Conservation (phyloP, 1,140 invertebrate species). For the Penaeus japonicus region DNA sequence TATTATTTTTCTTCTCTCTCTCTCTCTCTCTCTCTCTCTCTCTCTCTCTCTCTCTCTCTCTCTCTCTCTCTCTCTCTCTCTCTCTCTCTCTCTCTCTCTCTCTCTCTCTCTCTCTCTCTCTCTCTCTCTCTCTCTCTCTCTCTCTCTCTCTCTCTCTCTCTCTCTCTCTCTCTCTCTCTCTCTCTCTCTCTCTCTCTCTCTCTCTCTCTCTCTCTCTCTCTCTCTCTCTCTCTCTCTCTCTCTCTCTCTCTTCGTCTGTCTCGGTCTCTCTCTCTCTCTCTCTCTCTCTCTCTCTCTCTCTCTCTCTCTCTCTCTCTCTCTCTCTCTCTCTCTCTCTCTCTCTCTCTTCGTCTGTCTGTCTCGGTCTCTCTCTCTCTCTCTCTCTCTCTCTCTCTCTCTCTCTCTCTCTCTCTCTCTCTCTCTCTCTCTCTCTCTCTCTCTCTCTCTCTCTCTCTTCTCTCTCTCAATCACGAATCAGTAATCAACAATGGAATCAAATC, state of each 20-base stretch:
- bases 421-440: background rate
- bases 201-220: background rate
- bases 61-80: background rate
- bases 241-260: background rate
- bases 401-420: background rate
- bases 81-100: background rate
- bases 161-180: background rate
- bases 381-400: background rate
- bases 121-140: background rate
- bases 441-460: background rate
- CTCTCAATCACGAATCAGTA: too few species aligned
- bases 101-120: rapidly evolving
- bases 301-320: background rate
- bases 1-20: background rate
- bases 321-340: background rate
- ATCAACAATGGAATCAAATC: too few species aligned
- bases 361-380: background rate
- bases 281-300: background rate
- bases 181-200: too few species aligned
- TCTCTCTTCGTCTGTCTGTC: background rate
- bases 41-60: background rate
- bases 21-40: background rate
- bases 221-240: background rate
- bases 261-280: background rate
- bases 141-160: background rate